Evolutionary conservation across 2,888 invertebrate species (phyloP), one percentile per base, ranked within the genome.

Genomic region (Ethmia dodecea): DNA sequence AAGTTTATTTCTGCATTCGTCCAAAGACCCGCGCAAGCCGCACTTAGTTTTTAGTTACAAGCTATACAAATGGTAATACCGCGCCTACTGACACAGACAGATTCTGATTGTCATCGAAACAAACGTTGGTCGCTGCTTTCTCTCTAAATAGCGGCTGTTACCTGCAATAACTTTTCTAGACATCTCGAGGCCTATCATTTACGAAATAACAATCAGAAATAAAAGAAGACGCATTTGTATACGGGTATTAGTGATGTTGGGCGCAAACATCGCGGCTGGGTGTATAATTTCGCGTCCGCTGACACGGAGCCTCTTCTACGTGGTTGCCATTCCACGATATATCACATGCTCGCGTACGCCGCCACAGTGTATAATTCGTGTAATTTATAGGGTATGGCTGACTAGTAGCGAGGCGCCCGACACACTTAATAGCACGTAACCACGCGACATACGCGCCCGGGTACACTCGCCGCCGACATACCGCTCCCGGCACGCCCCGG

Each of bases 211-310:
- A 77, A 74, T 78, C 65, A 65, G 63, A 77, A 77, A 80, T 73
- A 77, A 80, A 78, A 67, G 24, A 32, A 59, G 39, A 58, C 40
- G 54, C 52, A 48, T 47, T 45, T 54, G 56, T 55, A 51, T 54
- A 60, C 50, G 56, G 55, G 71, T 60, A 75, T 76, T 78, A 76
- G 76, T 61, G 59, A 52, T 47, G 67, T 52, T 56, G 58, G 63
- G 64, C 60, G 70, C 75, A 69, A 74, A 74, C 74, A 69, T 56
- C 62, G 66, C 60, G 59, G 64, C 60, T 50, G 66, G 61, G 67
- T 70, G 75, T 80, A 78, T 80, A 81, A 81, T 81, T 81, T 77
- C 68, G 64, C 71, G 72, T 71, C 53, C 68, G 78, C 76, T 78
- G 81, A 79, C 76, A 77, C 67, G 65, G 6, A 26, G n/a, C 55